Base-by-base conservation (phyloP, 1,140 invertebrate species). In the Leptonema lineaticorne region DNA sequence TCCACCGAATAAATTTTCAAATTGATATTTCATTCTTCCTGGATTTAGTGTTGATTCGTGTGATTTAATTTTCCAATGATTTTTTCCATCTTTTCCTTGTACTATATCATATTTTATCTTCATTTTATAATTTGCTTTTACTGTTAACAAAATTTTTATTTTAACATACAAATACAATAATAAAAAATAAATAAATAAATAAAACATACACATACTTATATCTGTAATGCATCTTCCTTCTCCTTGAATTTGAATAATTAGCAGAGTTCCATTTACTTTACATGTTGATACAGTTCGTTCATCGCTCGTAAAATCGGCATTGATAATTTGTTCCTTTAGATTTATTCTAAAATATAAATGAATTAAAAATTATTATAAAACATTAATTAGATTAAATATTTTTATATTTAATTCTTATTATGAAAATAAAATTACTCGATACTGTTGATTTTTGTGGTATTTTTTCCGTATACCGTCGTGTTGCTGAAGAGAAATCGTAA, bases 1-100 rank as follows among this genome's bases (percentile, higher is more conserved):
- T 64, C 63, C 63, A 37, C 30, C 53, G 46, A 64, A 64, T 18
- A 64, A 28, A 33, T 64, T 64, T 50, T 29, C 48, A n/a, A 64
- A 64, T 16, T 64, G 26, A 18, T 30, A 64, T 14, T 29, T 53
- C 45, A 64, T 37, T 6, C 3, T 27, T 4, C 7, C n/a, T 2
- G 63, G 63, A 14, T 9, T 3, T 7, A 20, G 11, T 1, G 22
- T 64, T 1, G 46, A 29, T 18, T 64, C 28, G 18, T 50, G 63
- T 33, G 22, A 41, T 2, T 16, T 18, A 8, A 64, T 33, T 37
- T 64, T 64, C 45, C 45, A 64, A 20, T 53, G 45, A 20, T 64
- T 46, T 28, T 50, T 53, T 5, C 46, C 63, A 50, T 64, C 63
- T 20, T 50, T 64, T 48, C 63, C 63, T 53, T 53, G 50, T 4